Percentiles rank a stretch among this genome's conserved stretches.
phyloP scores from a whole-genome alignment of 2,888 invertebrate species.

The Thumatha senex region DNA sequence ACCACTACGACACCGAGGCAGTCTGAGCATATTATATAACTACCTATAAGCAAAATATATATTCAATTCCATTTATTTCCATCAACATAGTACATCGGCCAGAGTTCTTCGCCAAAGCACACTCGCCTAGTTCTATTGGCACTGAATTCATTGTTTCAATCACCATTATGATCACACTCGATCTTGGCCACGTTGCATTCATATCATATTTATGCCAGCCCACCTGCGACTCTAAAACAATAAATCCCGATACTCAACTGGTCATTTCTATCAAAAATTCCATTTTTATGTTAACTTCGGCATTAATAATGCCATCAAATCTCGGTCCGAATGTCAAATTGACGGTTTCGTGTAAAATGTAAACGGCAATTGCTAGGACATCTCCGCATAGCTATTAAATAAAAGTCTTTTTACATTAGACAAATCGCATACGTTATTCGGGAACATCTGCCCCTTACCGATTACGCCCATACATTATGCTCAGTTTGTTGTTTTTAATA shows the following conservation, averaged over 20 bases:
- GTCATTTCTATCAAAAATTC: constrained; percentile 67
- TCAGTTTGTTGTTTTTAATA: constrained; percentile 83
- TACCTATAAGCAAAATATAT: constrained; percentile 20
- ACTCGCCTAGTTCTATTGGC: constrained; percentile 71
- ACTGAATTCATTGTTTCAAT: constrained; percentile 57
- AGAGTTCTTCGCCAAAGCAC: constrained; percentile 56
- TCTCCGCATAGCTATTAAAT: constrained; percentile 79
- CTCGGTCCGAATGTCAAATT: constrained; percentile 67
- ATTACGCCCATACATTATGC: constrained; percentile 82
- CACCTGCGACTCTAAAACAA: constrained; percentile 63
- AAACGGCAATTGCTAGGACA: constrained; percentile 75
- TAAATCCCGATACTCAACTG: constrained; percentile 67
- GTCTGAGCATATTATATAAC: too few relatives aligned
- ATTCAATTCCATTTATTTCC: constrained; percentile 33
- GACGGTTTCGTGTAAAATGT: constrained; percentile 73
- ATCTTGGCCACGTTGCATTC: constrained; percentile 46
- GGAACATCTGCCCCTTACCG: constrained; percentile 81
- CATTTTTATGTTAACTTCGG: constrained; percentile 71
- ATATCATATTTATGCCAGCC: constrained; percentile 42
- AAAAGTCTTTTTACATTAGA: constrained; percentile 83
- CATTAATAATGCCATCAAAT: constrained; percentile 77
- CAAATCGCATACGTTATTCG: constrained; percentile 80
- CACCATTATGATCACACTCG: constrained; percentile 47
- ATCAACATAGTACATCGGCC: constrained; percentile 57
- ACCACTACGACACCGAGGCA: too few relatives aligned